These are phyloP conservation scores for Hyles lineata DNA, from an alignment of 2,888 invertebrate species.

Conservation along the genomic window DNA sequence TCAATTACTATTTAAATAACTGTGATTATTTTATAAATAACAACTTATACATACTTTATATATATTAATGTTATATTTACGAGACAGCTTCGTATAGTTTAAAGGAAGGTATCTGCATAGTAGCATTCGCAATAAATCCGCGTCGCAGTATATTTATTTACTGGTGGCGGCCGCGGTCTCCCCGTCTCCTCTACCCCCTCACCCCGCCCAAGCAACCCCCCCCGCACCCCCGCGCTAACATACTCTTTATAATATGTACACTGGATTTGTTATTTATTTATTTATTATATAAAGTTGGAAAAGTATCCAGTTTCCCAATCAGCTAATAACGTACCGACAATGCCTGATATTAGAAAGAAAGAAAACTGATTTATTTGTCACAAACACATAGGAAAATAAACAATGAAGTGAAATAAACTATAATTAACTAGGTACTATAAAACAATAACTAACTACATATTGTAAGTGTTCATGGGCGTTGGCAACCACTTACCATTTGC, in stretches of 20 bases:
- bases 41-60: background rate
- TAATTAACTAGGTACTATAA: too few relatives aligned
- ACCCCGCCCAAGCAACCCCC: constrained; percentile 47
- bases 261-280: background rate
- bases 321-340: too few relatives aligned
- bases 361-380: too few relatives aligned
- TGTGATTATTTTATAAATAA: too few relatives aligned
- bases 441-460: too few relatives aligned
- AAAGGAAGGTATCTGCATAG: constrained; percentile 36
- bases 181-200: constrained; percentile 45
- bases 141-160: constrained; percentile 78
- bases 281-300: background rate
- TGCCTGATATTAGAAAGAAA: too few relatives aligned
- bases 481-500: too few relatives aligned
- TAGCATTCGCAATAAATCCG: constrained; percentile 78
- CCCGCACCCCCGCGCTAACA: background rate
- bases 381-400: too few relatives aligned
- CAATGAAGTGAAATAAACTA: too few relatives aligned
- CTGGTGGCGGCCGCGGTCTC: constrained; percentile 50
- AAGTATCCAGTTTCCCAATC: too few relatives aligned
- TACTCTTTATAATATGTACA: background rate
- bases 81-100: constrained; percentile 30
- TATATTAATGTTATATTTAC: background rate
- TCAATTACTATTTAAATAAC: too few relatives aligned
- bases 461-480: too few relatives aligned